These are phyloP conservation scores for Ginglymostoma cirratum DNA, from an alignment of 2,113 vertebrate species.

Conservation along the genomic window DNA sequence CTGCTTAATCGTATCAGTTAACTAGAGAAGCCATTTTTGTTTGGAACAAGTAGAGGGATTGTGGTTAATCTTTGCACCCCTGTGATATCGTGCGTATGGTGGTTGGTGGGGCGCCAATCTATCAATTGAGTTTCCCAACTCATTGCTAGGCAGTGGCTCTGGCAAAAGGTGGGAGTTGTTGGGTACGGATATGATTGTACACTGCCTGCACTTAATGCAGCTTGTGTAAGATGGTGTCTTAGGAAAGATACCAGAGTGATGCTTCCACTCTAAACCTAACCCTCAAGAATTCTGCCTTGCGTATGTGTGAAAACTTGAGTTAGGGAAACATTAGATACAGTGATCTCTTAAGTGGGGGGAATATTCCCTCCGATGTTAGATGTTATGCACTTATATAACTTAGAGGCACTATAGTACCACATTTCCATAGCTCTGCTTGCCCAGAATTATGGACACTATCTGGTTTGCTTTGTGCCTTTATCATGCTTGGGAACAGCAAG, in stretches of 20 bases:
- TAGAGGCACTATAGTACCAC: not conserved
- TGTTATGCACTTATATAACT: not conserved
- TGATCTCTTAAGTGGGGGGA: not conserved
- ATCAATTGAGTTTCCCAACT: not conserved
- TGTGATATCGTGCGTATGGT: not conserved
- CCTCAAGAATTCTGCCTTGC: not conserved
- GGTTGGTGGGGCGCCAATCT: not conserved
- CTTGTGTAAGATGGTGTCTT: not conserved
- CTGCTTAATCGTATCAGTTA: not conserved
- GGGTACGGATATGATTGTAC: not conserved
- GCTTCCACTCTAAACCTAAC: not conserved
- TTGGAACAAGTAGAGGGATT: not conserved
- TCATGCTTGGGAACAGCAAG: not conserved
- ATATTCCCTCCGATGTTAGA: not conserved
- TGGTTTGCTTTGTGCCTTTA: not conserved
- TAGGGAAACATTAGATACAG: not conserved
- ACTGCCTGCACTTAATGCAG: not conserved
- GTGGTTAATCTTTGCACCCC: not conserved
- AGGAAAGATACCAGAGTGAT: not conserved
- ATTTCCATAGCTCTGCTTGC: not conserved
- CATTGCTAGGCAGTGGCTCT: not conserved
- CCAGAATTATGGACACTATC: not conserved
- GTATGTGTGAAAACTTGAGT: not conserved
- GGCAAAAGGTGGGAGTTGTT: not conserved
- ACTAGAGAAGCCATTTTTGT: not conserved